Evolutionary conservation across 2,888 invertebrate genomes (phyloP).

Genomic region (Nemotelus nigrinus): DNA sequence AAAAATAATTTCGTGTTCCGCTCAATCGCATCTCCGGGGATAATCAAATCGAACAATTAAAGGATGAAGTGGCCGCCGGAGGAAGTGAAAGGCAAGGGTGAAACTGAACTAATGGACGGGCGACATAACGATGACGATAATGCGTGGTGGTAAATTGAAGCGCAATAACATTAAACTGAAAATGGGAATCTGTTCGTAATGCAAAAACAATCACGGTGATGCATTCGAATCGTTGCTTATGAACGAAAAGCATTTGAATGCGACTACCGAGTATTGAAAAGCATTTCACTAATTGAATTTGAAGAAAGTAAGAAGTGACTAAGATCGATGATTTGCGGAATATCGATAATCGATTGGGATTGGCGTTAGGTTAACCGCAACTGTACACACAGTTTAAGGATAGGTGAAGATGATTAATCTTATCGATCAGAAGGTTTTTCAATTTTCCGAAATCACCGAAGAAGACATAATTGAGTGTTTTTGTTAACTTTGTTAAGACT

Average conservation of each 20-base stretch:
- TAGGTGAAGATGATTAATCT: conserved; percentile 9
- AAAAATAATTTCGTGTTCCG: conserved; percentile 48
- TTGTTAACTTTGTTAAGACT: not conserved
- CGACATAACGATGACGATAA: conserved; percentile 12
- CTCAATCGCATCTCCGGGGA: conserved; percentile 47
- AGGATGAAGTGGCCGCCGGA: conserved; percentile 48
- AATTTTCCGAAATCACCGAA: not conserved
- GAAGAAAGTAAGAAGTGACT: conserved; percentile 12
- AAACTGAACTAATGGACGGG: not conserved
- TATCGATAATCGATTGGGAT: conserved; percentile 29
- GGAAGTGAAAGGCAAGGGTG: not conserved
- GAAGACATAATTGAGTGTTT: conserved; percentile 17
- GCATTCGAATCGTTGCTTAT: not conserved
- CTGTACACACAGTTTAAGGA: not conserved
- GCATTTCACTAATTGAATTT: conserved; percentile 28
- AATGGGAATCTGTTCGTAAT: conserved; percentile 4
- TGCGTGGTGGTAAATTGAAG: conserved; percentile 34
- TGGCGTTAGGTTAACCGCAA: conserved; percentile 5
- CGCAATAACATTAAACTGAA: conserved; percentile 36
- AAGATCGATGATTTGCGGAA: conserved; percentile 21
- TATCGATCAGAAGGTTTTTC: not conserved
- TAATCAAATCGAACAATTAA: conserved; percentile 51
- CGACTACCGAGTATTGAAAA: conserved; percentile 17
- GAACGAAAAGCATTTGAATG: not conserved
- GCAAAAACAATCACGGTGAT: not conserved